Conservation (phyloP, 64 coral and sea anemone species). For the Acropora tenuis region DNA sequence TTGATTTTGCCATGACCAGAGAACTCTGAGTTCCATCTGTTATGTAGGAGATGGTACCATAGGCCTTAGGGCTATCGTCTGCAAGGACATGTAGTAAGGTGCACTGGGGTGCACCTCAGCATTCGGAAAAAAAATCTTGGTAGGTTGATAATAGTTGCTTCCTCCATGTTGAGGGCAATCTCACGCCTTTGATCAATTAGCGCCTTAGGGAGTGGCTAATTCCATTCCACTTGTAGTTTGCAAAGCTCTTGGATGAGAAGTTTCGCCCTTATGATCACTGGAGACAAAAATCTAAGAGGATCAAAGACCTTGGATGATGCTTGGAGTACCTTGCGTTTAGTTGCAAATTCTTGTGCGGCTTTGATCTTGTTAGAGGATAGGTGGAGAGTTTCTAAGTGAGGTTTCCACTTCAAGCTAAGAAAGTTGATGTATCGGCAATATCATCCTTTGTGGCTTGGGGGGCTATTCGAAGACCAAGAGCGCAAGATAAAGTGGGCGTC, state of each 20-base stretch:
- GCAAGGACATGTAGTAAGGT: constrained; percentile 43
- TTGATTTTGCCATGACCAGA: constrained; percentile 66
- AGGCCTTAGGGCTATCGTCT: constrained; percentile 52
- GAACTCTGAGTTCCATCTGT: constrained; percentile 1
- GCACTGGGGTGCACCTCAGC: not conserved
- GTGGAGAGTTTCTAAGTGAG: not conserved
- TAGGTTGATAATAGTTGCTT: constrained; percentile 12
- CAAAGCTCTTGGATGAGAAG: not conserved
- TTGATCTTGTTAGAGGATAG: not conserved
- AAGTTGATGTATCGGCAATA: constrained; percentile 13
- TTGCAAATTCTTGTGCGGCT: too few relatives aligned
- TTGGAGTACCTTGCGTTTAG: too few relatives aligned
- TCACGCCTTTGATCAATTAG: not conserved
- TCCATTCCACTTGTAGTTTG: constrained; percentile 4
- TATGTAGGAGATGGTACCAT: constrained; percentile 60
- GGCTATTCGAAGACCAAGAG: constrained; percentile 53
- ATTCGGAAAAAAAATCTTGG: constrained; percentile 7
- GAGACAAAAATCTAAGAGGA: too few relatives aligned
- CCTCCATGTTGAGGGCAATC: constrained; percentile 32
- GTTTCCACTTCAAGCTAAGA: constrained; percentile 27
- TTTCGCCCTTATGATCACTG: too few relatives aligned
- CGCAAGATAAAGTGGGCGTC: constrained; percentile 40
- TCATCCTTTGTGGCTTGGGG: not conserved
- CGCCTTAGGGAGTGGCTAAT: constrained; percentile 37
- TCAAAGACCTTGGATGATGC: too few relatives aligned